Evolutionary conservation across 2,797 vertebrate species (phyloP), one percentile per base, ranked within the genome.

Genomic region (Meda fulgida): DNA sequence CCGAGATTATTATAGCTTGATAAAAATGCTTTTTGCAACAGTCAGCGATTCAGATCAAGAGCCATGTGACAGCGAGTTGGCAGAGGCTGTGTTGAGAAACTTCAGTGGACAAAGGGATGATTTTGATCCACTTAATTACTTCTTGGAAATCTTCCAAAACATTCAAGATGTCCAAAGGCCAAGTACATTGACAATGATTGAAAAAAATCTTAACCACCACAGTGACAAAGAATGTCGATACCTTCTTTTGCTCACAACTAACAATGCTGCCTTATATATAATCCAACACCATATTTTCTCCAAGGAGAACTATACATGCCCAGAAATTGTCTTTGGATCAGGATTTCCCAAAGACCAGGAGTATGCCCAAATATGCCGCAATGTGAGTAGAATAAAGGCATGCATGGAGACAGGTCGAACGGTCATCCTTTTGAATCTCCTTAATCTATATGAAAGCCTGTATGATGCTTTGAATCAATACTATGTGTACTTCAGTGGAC

Each of bases 371-470:
- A 92, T 96, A 81, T 96, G 96, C 75, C 92, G 94, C 0, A 96
- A 95, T 7, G 94, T 96, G 19, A 96, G 95, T 89, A 88, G 94
- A 8, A 94, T 96, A 73, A 96, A 96, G 88, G 94, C 85, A 0
- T 96, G 96, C 88, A 96, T 96, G 96, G 96, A 96, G 85, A 95
- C 95, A 0, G 96, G 96, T 7, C 93, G 93, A 13, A 95, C 94
- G 0, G 94, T 96, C 43, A 91, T 96, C 72, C 94, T 96, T 21
- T 90, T 96, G 63, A 96, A 96, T 89, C 92, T 96, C 84, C 95
- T 96, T 51, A 96, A 96, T 85, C 94, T 96, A 3, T 96, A 96
- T 0, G 95, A 96, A 90, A 96, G 96, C 85, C 91, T 96, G 48
- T 96, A 96, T 0, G 95, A 96, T 85, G 92, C 93, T 3, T 88